phyloP scores from a whole-genome alignment of 2,113 vertebrate genomes.

The Hippocampus zosterae region DNA sequence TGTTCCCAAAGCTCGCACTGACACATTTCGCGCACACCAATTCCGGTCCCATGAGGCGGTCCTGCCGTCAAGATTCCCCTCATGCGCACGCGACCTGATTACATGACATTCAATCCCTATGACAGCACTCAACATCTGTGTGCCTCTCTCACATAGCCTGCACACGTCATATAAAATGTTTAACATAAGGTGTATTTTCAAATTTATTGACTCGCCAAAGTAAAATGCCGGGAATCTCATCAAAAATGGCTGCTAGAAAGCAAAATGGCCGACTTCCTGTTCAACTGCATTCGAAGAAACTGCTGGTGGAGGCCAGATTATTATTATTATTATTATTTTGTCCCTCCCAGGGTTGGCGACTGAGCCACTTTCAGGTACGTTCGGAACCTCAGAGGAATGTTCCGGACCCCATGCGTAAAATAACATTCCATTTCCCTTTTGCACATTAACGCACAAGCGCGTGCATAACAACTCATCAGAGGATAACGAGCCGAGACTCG shows the following conservation, averaged over 20 bases:
- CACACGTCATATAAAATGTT: not conserved
- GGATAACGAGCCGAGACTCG: constrained; percentile 1
- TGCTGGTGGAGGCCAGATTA: no score
- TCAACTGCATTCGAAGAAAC: no score
- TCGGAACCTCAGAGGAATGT: not conserved
- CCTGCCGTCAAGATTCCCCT: no score
- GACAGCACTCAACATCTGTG: not conserved
- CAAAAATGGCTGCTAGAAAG: no score
- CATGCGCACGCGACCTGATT: not conserved
- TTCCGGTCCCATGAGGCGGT: no score
- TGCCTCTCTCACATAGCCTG: not conserved
- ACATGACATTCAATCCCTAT: not conserved
- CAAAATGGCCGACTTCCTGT: no score
- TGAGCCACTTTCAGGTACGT: no score
- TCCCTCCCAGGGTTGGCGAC: no score
- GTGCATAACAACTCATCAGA: not conserved
- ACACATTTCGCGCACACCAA: no score
- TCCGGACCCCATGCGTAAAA: not conserved
- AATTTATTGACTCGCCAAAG: not conserved
- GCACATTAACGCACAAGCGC: not conserved
- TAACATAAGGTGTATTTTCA: not conserved
- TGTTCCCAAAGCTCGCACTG: no score
- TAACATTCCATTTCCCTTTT: not conserved
- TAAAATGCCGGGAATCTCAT: no score
- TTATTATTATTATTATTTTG: no score